Base-by-base conservation (phyloP, 2,888 invertebrate species). In the Eilema sororculum region DNA sequence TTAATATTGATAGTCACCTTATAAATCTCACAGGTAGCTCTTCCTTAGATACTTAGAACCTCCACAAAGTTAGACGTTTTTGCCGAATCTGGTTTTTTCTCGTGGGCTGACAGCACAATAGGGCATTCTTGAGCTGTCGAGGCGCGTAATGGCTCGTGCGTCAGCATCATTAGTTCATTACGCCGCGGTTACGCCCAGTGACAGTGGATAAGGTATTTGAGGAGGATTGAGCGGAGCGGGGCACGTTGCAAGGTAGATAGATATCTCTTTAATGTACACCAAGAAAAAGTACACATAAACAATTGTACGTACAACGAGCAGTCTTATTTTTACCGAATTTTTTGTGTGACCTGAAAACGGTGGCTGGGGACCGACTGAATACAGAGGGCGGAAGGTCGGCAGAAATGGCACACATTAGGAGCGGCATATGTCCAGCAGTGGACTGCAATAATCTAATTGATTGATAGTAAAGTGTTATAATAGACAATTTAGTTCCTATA, bases 111-210 rank as follows among this genome's bases (percentile, higher is more conserved):
- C 60, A 69, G 62, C 74, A 84, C 85, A 86, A 86, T 81, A 70
- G 82, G 69, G 79, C 75, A 82, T 85, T 84, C 86, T 83, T 80
- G 52, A 62, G 74, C 75, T 77, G 78, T 81, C 81, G 80, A 79
- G 80, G 74, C 74, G 68, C 74, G 88, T 89, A 88, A 89, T 88
- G 90, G 89, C 78, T 83, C 85, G 86, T 89, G 90, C 90, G 91
- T 93, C 92, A 92, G 92, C 91, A 86, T 91, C 91, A 91, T 93
- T 93, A 92, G 90, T 91, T 91, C 90, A 90, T 93, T 92, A 91
- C 86, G 86, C 83, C 78, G 84, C 82, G 87, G 91, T 88, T 88
- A 89, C 91, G 89, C 92, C 88, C 86, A 83, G 80, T 84, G 86
- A 82, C 84, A 82, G 84, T 77, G 75, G 65, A 59, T 52, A 58